Evolutionary conservation across 2,797 vertebrate species (phyloP).

Genomic region (Neoniphon sammara): DNA sequence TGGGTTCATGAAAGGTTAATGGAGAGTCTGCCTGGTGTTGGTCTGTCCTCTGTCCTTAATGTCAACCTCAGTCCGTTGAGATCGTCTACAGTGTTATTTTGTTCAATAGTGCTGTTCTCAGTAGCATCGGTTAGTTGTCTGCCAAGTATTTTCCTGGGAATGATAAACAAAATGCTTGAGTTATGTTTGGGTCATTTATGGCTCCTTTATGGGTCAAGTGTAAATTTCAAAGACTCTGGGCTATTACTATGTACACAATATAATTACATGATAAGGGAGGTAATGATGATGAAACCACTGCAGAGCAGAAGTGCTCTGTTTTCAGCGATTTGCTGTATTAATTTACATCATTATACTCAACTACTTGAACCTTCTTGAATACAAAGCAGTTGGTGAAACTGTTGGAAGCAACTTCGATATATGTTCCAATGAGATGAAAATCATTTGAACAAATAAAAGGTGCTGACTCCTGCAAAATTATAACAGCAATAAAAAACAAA

Average conservation of each 20-base stretch:
- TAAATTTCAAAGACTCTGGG: not conserved
- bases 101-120: slow-evolving; percentile 63
- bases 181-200: not conserved
- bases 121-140: slow-evolving; percentile 86
- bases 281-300: not conserved
- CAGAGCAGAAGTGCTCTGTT: too few species aligned
- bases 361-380: not conserved
- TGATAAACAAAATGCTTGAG: not conserved
- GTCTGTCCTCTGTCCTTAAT: slow-evolving; percentile 63
- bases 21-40: slow-evolving; percentile 71
- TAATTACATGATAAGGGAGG: not conserved
- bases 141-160: slow-evolving; percentile 95
- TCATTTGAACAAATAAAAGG: not conserved
- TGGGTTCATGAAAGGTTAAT: slow-evolving; percentile 81
- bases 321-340: too few species aligned
- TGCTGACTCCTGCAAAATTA: not conserved
- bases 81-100: slow-evolving; percentile 46
- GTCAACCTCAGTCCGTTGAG: slow-evolving; percentile 68
- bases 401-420: too few species aligned
- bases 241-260: not conserved
- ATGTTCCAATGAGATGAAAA: not conserved
- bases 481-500: not conserved
- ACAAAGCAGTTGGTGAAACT: too few species aligned
- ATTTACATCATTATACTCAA: too few species aligned
- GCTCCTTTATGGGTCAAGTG: not conserved